Evolutionary conservation across 2,113 vertebrate genomes (phyloP), one percentile per base, ranked within the genome.

Genomic region (Xenus cinereus): DNA sequence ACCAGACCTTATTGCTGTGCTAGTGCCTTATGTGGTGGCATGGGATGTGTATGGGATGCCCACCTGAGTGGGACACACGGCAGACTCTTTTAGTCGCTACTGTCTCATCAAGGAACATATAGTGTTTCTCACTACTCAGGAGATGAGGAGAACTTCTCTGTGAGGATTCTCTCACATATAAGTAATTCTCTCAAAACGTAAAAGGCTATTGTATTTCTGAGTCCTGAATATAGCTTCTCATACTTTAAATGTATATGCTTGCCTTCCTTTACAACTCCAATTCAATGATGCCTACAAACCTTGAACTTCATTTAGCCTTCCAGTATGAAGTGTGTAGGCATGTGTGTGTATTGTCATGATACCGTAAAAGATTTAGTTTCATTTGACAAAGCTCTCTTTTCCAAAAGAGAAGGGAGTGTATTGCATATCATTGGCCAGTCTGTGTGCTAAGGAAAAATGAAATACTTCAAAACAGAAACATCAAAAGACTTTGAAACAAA

Each of bases 401-500:
- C 46, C 43, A 62, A 51, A 94, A 87, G 54, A 66, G 8, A 94
- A 79, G 37, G 88, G 28, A 46, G 21, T 41, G 15, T 35, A 56
- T 23, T 87, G 64, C 35, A 22, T 74, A 53, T 57, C 56, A 51
- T 39, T 0, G 0, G 11, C 22, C 68, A n/a, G 14, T 66, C 56
- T 78, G 53, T 7, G 53, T 77, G n/a, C 16, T 91, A 32, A 67
- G n/a, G 74, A 48, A 93, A 95, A 97, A 94, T 60, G 0, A 80
- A 94, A 78, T 88, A 45, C 22, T 88, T 92, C 45, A 85, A 95
- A 91, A 72, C 28, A 89, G 89, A 89, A 91, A 87, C 23, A 89
- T 72, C 73, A 89, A 86, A 95, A 79, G 64, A 48, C n/a, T 93
- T 90, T 59, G 76, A 94, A 97, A 92, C 45, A 86, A 87, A 92